Base-by-base conservation (phyloP, 2,888 invertebrate species). In the Drosophila multiciliata region DNA sequence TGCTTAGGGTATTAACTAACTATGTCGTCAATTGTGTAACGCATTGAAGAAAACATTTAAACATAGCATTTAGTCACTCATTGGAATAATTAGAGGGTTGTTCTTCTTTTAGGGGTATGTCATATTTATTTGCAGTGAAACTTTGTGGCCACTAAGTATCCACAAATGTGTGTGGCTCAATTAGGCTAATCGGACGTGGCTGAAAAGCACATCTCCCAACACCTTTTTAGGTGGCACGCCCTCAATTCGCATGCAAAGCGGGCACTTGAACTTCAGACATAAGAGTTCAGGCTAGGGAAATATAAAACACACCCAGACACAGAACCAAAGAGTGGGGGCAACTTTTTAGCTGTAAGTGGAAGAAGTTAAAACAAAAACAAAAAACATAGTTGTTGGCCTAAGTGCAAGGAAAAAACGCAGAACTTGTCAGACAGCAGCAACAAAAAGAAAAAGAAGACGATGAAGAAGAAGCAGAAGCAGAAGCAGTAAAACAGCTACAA, bases 361-460 rank as follows among this genome's bases (percentile, higher is more conserved):
- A 50, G 32, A 36, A 36, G 59, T 55, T n/a, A 7, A 60, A 62
- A 55, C 70, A 57, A 38, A 23, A 23, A 7, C 8, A 26, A 38
- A 52, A 36, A 32, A 58, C 36, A 63, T 63, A 35, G 45, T 45
- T 45, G 45, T 45, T 45, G 63, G 70, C 54, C 82, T 74, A 82
- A 82, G 69, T 79, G 80, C 75, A 79, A 57, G 75, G 70, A 58
- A 82, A 72, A 73, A 81, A 73, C 66, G 66, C 79, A 80, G 63
- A 89, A 90, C 90, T 85, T 90, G 91, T 90, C 87, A 88, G 87
- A 90, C 87, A 58, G 78, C 83, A 76, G 45, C 23, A 81, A 72
- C 64, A 70, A 50, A 54, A 66, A 67, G 53, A 58, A 68, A 45
- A 40, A 54, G 57, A 73, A 55, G 52, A 66, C 58, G 38, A 60